A percentile compares a stretch with the other conserved stretches of the same genome.
These are phyloP conservation scores for Tetragnatha montana DNA, from an alignment of 2,888 invertebrate genomes.

Conservation along the genomic window DNA sequence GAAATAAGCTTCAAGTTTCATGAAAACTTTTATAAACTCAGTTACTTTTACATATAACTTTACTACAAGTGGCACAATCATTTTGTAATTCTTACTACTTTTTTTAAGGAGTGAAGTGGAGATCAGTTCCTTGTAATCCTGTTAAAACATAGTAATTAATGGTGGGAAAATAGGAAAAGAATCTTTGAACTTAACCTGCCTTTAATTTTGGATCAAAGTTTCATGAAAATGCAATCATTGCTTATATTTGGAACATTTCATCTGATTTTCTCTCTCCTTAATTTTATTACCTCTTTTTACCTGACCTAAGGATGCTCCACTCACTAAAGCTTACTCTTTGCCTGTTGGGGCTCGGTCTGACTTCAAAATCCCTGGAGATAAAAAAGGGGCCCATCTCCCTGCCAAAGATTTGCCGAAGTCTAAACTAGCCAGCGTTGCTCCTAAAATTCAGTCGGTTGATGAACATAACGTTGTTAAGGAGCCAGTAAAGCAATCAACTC, in stretches of 20 bases:
- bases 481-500: background rate
- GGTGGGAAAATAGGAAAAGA: too few relatives aligned
- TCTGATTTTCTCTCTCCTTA: conserved; percentile 26
- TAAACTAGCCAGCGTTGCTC: conserved; percentile 17
- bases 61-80: too few relatives aligned
- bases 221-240: too few relatives aligned
- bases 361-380: conserved; percentile 38
- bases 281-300: conserved; percentile 35
- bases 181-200: too few relatives aligned
- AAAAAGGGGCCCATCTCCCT: conserved; percentile 31
- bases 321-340: conserved; percentile 67
- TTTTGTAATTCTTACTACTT: too few relatives aligned
- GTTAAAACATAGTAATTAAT: too few relatives aligned
- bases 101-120: too few relatives aligned
- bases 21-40: too few relatives aligned
- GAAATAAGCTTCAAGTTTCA: too few relatives aligned
- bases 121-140: too few relatives aligned
- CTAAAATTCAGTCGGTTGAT: conserved; percentile 28
- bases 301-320: conserved; percentile 59
- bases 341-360: conserved; percentile 64
- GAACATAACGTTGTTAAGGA: conserved; percentile 21
- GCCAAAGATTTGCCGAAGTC: conserved; percentile 29
- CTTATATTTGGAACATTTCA: background rate
- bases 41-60: too few relatives aligned
- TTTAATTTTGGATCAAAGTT: too few relatives aligned